These are phyloP conservation scores for Orestias chungarensis DNA, from an alignment of 2,797 vertebrate species.

Conservation along the genomic window DNA sequence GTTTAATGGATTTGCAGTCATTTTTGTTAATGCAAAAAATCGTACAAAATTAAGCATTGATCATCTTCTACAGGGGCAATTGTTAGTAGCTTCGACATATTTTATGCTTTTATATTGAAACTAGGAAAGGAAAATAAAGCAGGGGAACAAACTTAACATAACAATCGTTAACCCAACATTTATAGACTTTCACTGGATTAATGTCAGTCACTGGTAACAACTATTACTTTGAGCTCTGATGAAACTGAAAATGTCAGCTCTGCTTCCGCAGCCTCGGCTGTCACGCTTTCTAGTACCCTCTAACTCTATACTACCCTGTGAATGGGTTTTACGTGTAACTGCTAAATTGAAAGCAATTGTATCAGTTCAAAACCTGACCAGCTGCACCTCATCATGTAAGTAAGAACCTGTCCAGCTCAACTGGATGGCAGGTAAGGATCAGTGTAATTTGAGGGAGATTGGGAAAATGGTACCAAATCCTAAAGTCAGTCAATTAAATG, in stretches of 20 bases:
- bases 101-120: background rate
- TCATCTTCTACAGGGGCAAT: background rate
- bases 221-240: background rate
- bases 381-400: constrained; percentile 2
- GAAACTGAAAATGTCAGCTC: background rate
- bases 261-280: background rate
- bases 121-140: background rate
- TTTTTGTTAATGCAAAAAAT: background rate
- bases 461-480: background rate
- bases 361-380: background rate
- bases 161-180: background rate
- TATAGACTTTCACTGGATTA: background rate
- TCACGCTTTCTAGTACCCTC: background rate
- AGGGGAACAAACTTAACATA: background rate
- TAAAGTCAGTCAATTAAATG: background rate
- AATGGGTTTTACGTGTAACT: background rate
- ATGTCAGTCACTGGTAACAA: background rate
- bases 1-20: background rate
- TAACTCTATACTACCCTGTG: background rate
- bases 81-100: background rate
- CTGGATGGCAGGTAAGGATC: background rate
- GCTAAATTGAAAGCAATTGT: background rate
- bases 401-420: constrained; percentile 8
- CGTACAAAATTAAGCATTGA: background rate
- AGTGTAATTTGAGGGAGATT: background rate